Evolutionary conservation across 2,113 vertebrate species (phyloP).

Genomic region (Salvator merianae): DNA sequence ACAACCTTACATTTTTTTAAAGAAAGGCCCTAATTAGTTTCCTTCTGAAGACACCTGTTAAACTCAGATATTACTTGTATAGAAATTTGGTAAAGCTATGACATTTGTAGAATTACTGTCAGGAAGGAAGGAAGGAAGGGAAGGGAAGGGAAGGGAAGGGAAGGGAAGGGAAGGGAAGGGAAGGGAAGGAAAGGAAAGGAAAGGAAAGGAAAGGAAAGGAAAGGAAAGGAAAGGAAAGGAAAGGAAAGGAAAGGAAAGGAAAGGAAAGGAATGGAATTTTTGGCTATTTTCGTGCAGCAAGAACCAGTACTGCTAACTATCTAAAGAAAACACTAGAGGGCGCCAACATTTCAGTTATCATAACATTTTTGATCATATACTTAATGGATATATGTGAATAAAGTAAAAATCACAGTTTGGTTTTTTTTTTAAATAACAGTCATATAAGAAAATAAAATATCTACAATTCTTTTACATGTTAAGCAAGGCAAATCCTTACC

Average conservation of each 20-base stretch:
- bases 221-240: no score
- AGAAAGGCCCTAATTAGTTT: neutral
- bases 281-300: neutral
- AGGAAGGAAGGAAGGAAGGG: neutral
- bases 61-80: neutral
- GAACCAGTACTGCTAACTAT: neutral
- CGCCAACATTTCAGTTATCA: slow-evolving; percentile 31
- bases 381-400: no score
- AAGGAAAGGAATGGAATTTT: no score
- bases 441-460: neutral
- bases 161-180: no score
- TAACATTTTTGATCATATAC: no score
- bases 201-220: no score
- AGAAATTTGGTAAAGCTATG: neutral
- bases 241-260: neutral
- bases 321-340: slow-evolving; percentile 43
- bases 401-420: no score
- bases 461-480: neutral
- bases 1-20: neutral
- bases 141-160: no score
- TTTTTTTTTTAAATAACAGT: neutral
- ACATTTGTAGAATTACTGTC: fast-evolving
- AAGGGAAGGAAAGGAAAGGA: no score
- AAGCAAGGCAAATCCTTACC: neutral
- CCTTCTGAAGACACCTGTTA: neutral